phyloP scores from a whole-genome alignment of 1,140 invertebrate genomes.

The Pseudoatta argentina region DNA sequence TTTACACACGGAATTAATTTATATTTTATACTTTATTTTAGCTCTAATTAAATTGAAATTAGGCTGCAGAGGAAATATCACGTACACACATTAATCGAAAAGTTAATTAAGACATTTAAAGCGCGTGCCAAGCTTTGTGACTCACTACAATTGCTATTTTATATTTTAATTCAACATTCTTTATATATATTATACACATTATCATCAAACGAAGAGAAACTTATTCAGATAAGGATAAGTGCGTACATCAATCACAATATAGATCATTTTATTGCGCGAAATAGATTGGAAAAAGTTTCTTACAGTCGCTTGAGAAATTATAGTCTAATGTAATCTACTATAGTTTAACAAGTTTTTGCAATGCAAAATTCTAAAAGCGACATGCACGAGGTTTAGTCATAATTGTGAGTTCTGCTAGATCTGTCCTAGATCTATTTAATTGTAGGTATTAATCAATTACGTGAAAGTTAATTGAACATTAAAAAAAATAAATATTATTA shows the following conservation, averaged over 20 bases:
- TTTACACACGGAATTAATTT: background rate
- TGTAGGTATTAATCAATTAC: background rate
- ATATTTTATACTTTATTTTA: background rate
- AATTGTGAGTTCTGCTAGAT: background rate
- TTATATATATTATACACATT: background rate
- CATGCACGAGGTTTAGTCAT: conserved; percentile 26
- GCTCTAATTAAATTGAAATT: conserved; percentile 22
- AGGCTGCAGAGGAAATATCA: conserved; percentile 5
- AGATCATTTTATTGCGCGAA: conserved; percentile 11
- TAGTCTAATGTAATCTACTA: background rate
- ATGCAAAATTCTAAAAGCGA: conserved; percentile 45
- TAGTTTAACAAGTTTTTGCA: conserved; percentile 19
- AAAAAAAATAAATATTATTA: no score
- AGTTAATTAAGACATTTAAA: conserved; percentile 50
- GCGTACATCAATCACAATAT: conserved; percentile 51
- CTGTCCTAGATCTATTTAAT: conserved; percentile 24
- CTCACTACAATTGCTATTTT: conserved; percentile 46
- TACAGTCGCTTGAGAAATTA: conserved; percentile 14
- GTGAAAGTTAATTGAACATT: background rate
- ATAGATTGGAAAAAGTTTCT: conserved; percentile 27
- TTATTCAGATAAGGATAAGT: conserved; percentile 76
- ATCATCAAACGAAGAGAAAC: conserved; percentile 46
- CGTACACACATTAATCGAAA: conserved; percentile 29
- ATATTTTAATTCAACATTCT: conserved; percentile 47
- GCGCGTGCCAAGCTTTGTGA: conserved; percentile 69